Evolutionary conservation across 1,140 invertebrate genomes (phyloP), one percentile per base, ranked within the genome.

Genomic region (Reticulitermes speratus): DNA sequence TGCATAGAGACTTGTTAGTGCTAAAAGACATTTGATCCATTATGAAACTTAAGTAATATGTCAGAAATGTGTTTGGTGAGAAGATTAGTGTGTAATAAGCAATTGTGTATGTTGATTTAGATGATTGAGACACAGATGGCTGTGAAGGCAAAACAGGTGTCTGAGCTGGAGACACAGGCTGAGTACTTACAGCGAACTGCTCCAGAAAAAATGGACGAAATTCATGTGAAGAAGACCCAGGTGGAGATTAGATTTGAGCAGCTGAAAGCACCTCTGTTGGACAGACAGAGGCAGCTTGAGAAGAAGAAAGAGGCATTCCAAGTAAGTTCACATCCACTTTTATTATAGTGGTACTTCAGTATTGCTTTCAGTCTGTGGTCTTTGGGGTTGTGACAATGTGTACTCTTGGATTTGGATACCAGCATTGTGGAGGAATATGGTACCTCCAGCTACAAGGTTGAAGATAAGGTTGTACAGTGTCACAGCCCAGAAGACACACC

Each of bases 261-360:
- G 89, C 92, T 97, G 75, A 97, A 97, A 90, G 97, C 96, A 55
- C 99, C 99, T 25, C 91, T 99, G 21, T 90, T 98, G 86, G 96
- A 97, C 87, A 93, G 98, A 0, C 97, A 99, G 89, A 92, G 94
- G 83, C 95, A 98, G 21, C 90, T 99, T 83, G 96, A 98, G 87
- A 99, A 99, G 93, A 99, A 99, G 91, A 99, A 99, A 91, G 97
- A 99, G 91, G 98, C 99, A 3, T 99, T 98, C 94, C 99, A 99
- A 87, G 88, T 89, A 85, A 86, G 52, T 48, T 48, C 45, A 55
- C 19, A 5, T 55, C 38, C 52, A 21, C 16, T 16, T 55, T 38
- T 55, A 16, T 55, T 21, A 55, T 55, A 14, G 14, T 55, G 52
- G 52, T 55, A 55, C 19, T 55, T 19, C 14, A 21, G 19, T 55